phyloP scores from a whole-genome alignment of 1,140 invertebrate species.

The Leptinotarsa defecta region DNA sequence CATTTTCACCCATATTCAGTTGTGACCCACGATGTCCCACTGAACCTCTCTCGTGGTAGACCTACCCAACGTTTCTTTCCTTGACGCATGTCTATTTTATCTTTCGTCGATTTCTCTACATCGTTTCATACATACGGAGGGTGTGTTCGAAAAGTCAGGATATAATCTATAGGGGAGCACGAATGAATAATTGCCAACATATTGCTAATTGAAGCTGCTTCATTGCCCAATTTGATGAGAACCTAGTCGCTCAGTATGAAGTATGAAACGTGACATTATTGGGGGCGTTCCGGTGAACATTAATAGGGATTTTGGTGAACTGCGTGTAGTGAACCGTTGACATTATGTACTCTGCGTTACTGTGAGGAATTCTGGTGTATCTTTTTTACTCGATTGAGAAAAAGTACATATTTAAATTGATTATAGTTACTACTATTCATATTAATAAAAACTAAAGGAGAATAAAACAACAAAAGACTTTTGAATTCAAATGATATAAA shows the following conservation, averaged over 20 bases:
- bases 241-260: slow-evolving; percentile 21
- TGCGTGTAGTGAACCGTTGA: not conserved
- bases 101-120: not conserved
- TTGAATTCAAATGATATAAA: no score
- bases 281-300: slow-evolving; percentile 7
- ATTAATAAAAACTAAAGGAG: no score
- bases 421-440: no score
- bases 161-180: not conserved
- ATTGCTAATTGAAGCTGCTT: slow-evolving; percentile 25
- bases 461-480: no score
- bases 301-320: slow-evolving; percentile 15
- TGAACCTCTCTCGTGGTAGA: no score
- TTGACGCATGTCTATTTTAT: not conserved
- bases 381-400: no score
- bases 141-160: slow-evolving; percentile 10
- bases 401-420: no score
- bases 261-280: slow-evolving; percentile 12
- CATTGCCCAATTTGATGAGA: slow-evolving; percentile 25
- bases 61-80: not conserved
- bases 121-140: not conserved
- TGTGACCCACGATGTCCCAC: no score
- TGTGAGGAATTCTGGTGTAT: no score
- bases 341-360: no score
- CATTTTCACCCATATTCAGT: no score
- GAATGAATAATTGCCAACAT: slow-evolving; percentile 22